phyloP scores from a whole-genome alignment of 2,888 invertebrate species.

The Ctenicera cuprea region DNA sequence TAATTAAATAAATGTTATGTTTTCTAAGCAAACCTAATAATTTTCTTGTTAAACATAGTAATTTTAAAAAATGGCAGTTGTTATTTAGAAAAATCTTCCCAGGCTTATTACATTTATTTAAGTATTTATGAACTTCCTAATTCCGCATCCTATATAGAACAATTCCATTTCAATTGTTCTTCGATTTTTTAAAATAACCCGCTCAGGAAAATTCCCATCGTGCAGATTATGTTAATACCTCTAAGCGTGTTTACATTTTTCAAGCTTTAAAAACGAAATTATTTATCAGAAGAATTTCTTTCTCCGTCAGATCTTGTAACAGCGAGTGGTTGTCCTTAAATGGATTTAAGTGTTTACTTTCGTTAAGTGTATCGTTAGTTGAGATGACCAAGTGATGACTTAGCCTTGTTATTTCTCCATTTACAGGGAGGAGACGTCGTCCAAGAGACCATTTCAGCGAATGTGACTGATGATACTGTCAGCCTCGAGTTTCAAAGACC shows the following conservation, averaged over 20 bases:
- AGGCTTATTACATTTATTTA: neutral
- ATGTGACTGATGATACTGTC: conserved; percentile 93
- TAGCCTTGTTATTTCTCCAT: conserved; percentile 56
- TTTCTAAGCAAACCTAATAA: too few relatives aligned
- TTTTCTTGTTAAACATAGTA: too few relatives aligned
- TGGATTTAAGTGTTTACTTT: conserved; percentile 42
- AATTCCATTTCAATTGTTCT: too few relatives aligned
- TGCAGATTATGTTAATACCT: conserved; percentile 27
- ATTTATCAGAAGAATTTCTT: conserved; percentile 9
- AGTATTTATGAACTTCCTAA: conserved; percentile 10
- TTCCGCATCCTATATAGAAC: neutral
- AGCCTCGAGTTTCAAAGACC: conserved; percentile 91
- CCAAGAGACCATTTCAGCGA: conserved; percentile 93
- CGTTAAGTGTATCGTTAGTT: conserved; percentile 39
- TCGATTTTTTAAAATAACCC: conserved; percentile 1
- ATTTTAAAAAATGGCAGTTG: too few relatives aligned
- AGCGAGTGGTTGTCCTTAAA: conserved; percentile 28
- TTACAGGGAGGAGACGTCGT: conserved; percentile 94
- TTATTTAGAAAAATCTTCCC: too few relatives aligned
- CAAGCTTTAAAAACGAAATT: conserved; percentile 18
- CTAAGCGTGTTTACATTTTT: conserved; percentile 20
- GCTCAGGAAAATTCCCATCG: neutral
- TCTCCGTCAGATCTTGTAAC: neutral
- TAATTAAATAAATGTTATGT: neutral
- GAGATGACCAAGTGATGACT: conserved; percentile 47